A percentile compares a stretch with the other conserved stretches of the same genome.
Evolutionary conservation across 2,888 invertebrate genomes (phyloP).

Genomic region (Cryptophagus acutangulus): DNA sequence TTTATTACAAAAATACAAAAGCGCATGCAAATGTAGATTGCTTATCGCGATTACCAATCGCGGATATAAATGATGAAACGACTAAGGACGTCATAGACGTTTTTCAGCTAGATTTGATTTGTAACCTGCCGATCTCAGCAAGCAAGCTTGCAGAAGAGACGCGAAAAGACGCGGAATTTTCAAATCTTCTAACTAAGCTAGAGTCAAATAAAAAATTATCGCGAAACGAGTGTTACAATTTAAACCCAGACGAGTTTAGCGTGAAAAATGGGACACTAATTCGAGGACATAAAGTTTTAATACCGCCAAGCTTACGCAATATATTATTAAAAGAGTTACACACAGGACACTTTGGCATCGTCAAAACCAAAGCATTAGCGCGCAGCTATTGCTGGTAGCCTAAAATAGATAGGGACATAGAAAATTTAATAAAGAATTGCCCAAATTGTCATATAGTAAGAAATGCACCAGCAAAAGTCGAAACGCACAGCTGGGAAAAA

Average conservation of each 20-base stretch:
- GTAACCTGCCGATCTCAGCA: not conserved
- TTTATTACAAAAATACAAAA: conserved; percentile 13
- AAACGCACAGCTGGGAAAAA: conserved; percentile 21
- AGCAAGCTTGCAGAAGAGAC: too few species aligned
- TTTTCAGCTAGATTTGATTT: not conserved
- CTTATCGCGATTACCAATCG: conserved; percentile 13
- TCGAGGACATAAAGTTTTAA: conserved; percentile 9
- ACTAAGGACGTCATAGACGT: not conserved
- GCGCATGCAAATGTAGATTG: conserved; percentile 14
- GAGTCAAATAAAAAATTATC: too few species aligned
- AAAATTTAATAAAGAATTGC: conserved; percentile 23
- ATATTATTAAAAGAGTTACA: conserved; percentile 11
- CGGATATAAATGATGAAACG: too few species aligned
- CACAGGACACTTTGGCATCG: conserved; percentile 9
- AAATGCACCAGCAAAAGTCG: conserved; percentile 27
- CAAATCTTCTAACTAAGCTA: too few species aligned
- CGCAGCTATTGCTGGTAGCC: conserved; percentile 27
- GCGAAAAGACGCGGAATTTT: too few species aligned
- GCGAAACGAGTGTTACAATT: too few species aligned
- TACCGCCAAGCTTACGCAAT: conserved; percentile 7
- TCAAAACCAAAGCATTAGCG: conserved; percentile 11
- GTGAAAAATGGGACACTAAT: conserved; percentile 7
- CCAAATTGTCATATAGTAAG: conserved; percentile 23
- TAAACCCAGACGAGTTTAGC: conserved; percentile 5
- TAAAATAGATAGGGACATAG: conserved; percentile 28